Conservation (phyloP, 2,888 invertebrate genomes). For the Stenichneumon culpator region DNA sequence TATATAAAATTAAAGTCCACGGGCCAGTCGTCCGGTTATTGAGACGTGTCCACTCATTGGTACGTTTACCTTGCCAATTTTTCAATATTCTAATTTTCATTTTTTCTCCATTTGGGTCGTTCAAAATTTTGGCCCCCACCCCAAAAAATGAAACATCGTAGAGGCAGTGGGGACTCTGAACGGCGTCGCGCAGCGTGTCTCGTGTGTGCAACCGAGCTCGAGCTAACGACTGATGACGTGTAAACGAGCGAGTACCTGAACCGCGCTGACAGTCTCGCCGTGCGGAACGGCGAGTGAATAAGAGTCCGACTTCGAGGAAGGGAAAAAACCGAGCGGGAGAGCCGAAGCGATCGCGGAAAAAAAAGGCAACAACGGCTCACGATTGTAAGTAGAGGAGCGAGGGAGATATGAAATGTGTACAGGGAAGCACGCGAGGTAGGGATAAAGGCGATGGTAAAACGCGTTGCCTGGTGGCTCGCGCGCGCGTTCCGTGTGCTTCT, state of each 20-base stretch:
- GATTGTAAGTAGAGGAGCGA: neutral
- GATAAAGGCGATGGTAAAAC: constrained; percentile 70
- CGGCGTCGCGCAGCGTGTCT: constrained; percentile 16
- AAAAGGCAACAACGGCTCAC: constrained; percentile 38
- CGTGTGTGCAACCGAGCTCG: constrained; percentile 17
- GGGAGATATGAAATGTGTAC: constrained; percentile 14
- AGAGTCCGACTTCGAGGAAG: constrained; percentile 63
- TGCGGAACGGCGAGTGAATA: constrained; percentile 39
- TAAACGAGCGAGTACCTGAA: constrained; percentile 44
- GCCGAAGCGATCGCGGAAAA: neutral
- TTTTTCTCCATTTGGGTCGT: too few species aligned
- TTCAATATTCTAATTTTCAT: too few species aligned
- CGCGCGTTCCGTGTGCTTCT: constrained; percentile 59
- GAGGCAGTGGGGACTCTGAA: constrained; percentile 10
- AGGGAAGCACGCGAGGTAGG: constrained; percentile 45
- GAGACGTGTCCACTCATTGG: too few species aligned
- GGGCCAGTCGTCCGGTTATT: too few species aligned
- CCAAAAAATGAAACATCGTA: constrained; percentile 16
- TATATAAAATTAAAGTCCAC: too few species aligned
- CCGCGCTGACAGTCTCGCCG: constrained; percentile 33
- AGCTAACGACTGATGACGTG: constrained; percentile 41
- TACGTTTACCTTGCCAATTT: too few species aligned
- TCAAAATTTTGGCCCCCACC: too few species aligned
- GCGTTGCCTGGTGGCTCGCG: constrained; percentile 42
- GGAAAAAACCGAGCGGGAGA: constrained; percentile 68